These are phyloP conservation scores for Nowickia ferox DNA, from an alignment of 2,888 invertebrate genomes.

Conservation along the genomic window DNA sequence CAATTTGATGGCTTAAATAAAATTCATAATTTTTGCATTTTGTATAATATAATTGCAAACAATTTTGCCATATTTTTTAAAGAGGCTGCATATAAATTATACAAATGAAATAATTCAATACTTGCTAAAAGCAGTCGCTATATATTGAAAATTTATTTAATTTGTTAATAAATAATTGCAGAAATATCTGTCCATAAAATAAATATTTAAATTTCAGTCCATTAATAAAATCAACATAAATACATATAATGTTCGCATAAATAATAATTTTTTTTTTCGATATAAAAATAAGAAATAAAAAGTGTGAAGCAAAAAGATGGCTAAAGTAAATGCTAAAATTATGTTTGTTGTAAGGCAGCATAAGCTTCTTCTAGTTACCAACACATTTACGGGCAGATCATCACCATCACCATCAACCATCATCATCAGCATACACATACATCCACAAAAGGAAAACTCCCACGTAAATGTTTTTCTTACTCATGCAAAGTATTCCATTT, in stretches of 20 bases:
- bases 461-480: not conserved
- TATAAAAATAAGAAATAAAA: not conserved
- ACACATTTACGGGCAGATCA: not conserved
- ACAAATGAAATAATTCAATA: not conserved
- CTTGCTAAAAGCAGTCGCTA: not conserved
- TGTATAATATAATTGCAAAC: too few relatives aligned
- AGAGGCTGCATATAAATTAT: too few relatives aligned
- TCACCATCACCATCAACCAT: not conserved
- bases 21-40: too few relatives aligned
- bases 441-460: not conserved
- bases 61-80: too few relatives aligned
- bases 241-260: not conserved
- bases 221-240: constrained; percentile 54
- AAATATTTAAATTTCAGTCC: constrained; percentile 54
- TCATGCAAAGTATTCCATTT: not conserved
- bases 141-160: constrained; percentile 15
- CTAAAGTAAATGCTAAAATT: constrained; percentile 1
- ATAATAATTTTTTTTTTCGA: not conserved
- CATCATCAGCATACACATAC: not conserved
- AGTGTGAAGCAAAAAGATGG: not conserved
- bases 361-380: not conserved
- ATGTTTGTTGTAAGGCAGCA: not conserved
- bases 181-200: constrained; percentile 9
- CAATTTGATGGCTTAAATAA: too few relatives aligned
- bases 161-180: not conserved